phyloP scores from a whole-genome alignment of 2,113 vertebrate genomes.

The Gallinago undulata region DNA sequence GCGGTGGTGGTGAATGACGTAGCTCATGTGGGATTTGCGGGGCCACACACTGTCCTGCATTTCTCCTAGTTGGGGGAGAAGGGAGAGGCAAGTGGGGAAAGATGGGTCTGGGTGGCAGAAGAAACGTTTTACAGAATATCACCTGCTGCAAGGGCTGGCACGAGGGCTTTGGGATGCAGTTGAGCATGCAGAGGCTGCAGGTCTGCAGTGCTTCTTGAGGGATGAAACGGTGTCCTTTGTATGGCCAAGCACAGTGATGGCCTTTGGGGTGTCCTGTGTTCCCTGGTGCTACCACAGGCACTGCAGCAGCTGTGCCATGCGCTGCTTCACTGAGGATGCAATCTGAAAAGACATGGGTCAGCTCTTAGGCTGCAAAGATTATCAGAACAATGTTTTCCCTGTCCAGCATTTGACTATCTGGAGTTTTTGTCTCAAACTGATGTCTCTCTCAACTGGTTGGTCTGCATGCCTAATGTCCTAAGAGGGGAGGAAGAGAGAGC shows the following conservation, averaged over 20 bases:
- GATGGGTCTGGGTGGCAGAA: not conserved
- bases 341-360: not conserved
- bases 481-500: not conserved
- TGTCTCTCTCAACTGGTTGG: not conserved
- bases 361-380: not conserved
- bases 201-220: rapidly evolving
- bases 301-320: rapidly evolving
- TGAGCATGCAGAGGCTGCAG: not conserved
- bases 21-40: not conserved
- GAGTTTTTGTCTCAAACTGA: not conserved
- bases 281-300: not conserved
- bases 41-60: not conserved
- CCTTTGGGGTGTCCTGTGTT: not conserved
- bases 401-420: not conserved
- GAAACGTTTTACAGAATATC: not conserved
- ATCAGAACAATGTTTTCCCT: rapidly evolving
- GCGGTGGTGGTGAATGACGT: too few relatives aligned
- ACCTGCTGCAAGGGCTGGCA: not conserved
- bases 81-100: not conserved
- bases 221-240: not conserved
- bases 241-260: not conserved
- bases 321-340: not conserved
- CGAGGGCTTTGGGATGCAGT: not conserved
- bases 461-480: not conserved
- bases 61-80: not conserved